Evolutionary conservation across 2,797 vertebrate species (phyloP).

Genomic region (Spinus pinus): DNA sequence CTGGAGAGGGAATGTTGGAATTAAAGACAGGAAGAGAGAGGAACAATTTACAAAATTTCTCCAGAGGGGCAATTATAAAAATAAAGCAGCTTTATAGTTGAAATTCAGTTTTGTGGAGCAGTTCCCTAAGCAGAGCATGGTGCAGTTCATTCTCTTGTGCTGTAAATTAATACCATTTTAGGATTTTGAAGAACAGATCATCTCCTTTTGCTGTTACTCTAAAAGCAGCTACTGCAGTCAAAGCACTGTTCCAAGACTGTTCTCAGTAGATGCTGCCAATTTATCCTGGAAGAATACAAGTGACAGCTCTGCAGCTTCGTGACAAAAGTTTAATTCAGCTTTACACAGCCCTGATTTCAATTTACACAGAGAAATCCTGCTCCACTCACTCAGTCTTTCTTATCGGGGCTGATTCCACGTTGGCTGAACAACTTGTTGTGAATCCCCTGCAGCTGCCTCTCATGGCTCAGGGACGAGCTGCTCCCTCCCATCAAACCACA

Average conservation of each 20-base stretch:
- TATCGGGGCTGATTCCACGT: not conserved
- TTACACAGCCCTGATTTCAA: not conserved
- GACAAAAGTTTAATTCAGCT: conserved; percentile 22
- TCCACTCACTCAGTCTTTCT: not conserved
- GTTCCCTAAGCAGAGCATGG: not conserved
- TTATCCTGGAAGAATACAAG: not conserved
- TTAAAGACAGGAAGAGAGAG: not conserved
- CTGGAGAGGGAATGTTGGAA: not conserved
- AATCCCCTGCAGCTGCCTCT: not conserved
- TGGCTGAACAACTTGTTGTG: not conserved
- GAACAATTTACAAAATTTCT: not conserved
- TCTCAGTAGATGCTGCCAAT: not conserved
- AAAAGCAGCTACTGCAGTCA: not conserved
- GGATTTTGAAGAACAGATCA: not conserved
- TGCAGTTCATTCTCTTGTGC: not conserved
- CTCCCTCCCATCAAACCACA: not conserved
- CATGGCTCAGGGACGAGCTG: not conserved
- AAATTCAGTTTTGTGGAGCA: not conserved
- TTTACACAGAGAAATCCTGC: conserved; percentile 7
- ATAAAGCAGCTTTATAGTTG: not conserved
- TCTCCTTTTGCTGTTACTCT: not conserved
- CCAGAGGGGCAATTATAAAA: not conserved
- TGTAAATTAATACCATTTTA: not conserved
- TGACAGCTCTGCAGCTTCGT: not conserved
- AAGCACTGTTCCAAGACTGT: not conserved